phyloP scores from a whole-genome alignment of 2,113 vertebrate species.

The Chlorodrepanis virens region DNA sequence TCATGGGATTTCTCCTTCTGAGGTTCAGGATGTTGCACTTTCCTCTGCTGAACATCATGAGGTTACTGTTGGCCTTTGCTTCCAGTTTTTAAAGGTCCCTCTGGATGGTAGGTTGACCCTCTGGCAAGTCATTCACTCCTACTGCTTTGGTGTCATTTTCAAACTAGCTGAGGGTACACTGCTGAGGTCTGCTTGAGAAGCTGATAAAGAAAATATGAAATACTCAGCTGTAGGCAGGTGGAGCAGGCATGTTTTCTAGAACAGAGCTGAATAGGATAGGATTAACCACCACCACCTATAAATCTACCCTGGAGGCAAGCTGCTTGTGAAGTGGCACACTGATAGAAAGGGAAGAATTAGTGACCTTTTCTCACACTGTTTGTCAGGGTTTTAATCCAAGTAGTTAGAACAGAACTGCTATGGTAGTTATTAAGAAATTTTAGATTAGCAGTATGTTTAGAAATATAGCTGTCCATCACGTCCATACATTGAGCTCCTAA shows the following conservation, averaged over 20 bases:
- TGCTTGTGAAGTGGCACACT: fast-evolving
- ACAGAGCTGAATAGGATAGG: neutral
- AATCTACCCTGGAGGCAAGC: neutral
- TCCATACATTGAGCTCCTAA: neutral
- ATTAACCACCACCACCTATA: neutral
- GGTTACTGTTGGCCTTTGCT: neutral
- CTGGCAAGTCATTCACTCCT: neutral
- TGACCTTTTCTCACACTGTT: neutral
- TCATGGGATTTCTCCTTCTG: neutral
- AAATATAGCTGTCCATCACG: neutral
- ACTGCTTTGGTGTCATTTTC: neutral
- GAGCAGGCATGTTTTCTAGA: neutral
- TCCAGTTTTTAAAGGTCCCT: neutral
- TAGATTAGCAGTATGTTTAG: neutral
- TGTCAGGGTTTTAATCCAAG: neutral
- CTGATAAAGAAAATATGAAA: neutral
- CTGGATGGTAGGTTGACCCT: neutral
- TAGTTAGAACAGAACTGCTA: neutral
- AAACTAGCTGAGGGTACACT: neutral
- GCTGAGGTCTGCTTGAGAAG: neutral
- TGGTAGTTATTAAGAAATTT: neutral
- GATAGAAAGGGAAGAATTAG: neutral
- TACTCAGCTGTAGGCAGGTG: neutral
- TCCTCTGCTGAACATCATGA: neutral
- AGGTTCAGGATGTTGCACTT: neutral